Base-by-base conservation (phyloP, 1,140 invertebrate species). In the Hesperophylax magnus region DNA sequence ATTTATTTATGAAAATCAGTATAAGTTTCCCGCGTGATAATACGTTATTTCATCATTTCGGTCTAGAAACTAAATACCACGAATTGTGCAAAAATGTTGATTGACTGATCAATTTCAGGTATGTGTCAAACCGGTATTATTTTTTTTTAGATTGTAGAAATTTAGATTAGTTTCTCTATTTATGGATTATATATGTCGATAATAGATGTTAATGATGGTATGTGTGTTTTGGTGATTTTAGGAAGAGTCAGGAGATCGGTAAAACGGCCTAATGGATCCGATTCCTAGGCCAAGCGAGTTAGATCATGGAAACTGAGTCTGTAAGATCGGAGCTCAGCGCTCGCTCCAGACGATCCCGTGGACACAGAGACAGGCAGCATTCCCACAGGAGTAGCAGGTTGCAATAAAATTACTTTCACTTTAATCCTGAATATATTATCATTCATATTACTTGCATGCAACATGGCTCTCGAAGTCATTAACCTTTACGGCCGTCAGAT, bases 281-380 rank as follows among this genome's bases (percentile, higher is more conserved):
- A 93, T 14, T 93, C 93, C 92, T 80, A 85, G 34, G 82, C 79
- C 39, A 52, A 79, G 24, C 60, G 83, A 22, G 65, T 83, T 15
- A 72, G 22, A 65, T 85, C 78, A 93, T 93, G 92, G 92, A 93
- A 88, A 93, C 92, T 81, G 92, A 93, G 86, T 92, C 92, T 74
- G 91, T 93, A 84, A 89, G 92, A 84, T 93, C 92, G 47, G 92
- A 93, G 85, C 88, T 92, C 81, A 92, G 92, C 86, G 90, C 91
- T 82, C 88, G 91, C 81, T 92, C 92, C 52, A 87, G 91, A 86
- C 86, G 92, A 47, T 92, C 92, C 79, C 86, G 88, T 63, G 87
- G 87, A 69, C 91, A 92, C 63, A 85, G 91, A 77, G 91, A 92
- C 82, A 85, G 92, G 52, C 90, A 91, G 80, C 91, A 92, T 86